Percentiles rank a stretch among this genome's conserved stretches.
These are phyloP conservation scores for Drosophila birchii DNA, from an alignment of 2,888 invertebrate genomes.

Conservation along the genomic window DNA sequence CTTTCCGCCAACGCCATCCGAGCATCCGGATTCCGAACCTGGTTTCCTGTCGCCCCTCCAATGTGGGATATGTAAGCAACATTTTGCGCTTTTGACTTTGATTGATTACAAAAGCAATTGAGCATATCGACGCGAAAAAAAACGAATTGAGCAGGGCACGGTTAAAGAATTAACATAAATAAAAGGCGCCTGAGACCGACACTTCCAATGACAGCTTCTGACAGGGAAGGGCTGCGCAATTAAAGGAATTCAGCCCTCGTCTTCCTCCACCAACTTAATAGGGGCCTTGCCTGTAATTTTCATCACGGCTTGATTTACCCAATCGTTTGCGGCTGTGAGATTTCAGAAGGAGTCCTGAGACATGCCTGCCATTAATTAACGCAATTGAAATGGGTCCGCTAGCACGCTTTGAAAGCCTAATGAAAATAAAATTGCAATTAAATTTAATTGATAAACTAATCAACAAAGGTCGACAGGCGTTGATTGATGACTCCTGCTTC, in stretches of 20 bases:
- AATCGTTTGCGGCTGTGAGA: conserved; percentile 35
- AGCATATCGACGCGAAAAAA: conserved; percentile 54
- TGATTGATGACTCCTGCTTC: conserved; percentile 56
- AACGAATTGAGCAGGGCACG: conserved; percentile 17
- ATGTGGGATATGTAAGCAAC: conserved; percentile 32
- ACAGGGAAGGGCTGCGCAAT: conserved; percentile 54
- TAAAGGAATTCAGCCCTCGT: conserved; percentile 37
- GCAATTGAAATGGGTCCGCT: conserved; percentile 28
- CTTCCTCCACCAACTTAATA: conserved; percentile 41
- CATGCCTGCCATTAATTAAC: conserved; percentile 64
- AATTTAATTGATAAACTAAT: conserved; percentile 67
- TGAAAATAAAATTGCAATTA: conserved; percentile 71
- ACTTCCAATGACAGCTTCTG: conserved; percentile 65
- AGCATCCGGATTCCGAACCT: not conserved
- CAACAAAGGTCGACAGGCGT: conserved; percentile 42
- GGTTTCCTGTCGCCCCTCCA: conserved; percentile 4
- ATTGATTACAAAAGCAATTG: conserved; percentile 77
- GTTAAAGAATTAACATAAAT: conserved; percentile 73
- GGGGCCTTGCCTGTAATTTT: conserved; percentile 59
- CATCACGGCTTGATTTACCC: conserved; percentile 21
- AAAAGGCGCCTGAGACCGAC: conserved; percentile 38
- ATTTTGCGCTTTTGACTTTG: conserved; percentile 60
- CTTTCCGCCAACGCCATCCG: conserved; percentile 10
- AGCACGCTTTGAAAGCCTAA: conserved; percentile 43
- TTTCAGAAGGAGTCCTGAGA: conserved; percentile 38